A percentile compares a stretch with the other conserved stretches of the same genome.
phyloP scores from a whole-genome alignment of 2,113 vertebrate species.

The Albula glossodonta region DNA sequence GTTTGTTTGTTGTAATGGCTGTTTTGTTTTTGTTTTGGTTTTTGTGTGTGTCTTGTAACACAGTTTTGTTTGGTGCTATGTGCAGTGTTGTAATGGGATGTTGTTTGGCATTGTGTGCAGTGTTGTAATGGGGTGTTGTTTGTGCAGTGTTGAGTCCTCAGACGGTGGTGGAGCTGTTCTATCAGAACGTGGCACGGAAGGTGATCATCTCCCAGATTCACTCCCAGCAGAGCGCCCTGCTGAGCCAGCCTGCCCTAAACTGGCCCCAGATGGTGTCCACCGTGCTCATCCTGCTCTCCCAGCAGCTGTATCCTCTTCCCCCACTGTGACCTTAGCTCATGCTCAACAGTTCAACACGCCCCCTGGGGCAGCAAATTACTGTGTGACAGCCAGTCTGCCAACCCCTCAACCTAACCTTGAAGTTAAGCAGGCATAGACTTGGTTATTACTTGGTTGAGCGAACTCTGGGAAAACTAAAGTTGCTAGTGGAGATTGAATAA shows the following conservation, averaged over 20 bases:
- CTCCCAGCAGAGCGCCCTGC: slow-evolving; percentile 65
- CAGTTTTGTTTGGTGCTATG: too few relatives aligned
- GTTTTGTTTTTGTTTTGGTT: too few relatives aligned
- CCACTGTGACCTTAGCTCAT: neutral
- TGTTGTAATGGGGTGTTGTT: neutral
- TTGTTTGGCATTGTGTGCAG: too few relatives aligned
- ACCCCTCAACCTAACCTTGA: too few relatives aligned
- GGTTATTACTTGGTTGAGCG: too few relatives aligned
- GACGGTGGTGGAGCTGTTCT: slow-evolving; percentile 91
- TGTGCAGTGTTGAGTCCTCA: slow-evolving; percentile 77
- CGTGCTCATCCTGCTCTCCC: slow-evolving; percentile 78
- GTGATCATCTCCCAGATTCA: slow-evolving; percentile 81
- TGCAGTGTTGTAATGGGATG: too few relatives aligned
- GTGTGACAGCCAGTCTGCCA: too few relatives aligned
- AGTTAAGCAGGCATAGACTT: too few relatives aligned
- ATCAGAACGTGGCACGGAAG: slow-evolving; percentile 83
- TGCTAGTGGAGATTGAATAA: too few relatives aligned
- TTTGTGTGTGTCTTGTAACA: too few relatives aligned
- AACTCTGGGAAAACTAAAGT: too few relatives aligned
- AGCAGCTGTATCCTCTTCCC: slow-evolving; percentile 87
- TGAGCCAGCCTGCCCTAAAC: slow-evolving; percentile 66
- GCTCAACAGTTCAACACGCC: neutral
- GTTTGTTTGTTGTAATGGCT: too few relatives aligned
- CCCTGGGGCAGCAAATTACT: neutral
- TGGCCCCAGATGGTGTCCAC: slow-evolving; percentile 84